Evolutionary conservation across 2,888 invertebrate genomes (phyloP), one percentile per base, ranked within the genome.

Genomic region (Phyto melanocephala): DNA sequence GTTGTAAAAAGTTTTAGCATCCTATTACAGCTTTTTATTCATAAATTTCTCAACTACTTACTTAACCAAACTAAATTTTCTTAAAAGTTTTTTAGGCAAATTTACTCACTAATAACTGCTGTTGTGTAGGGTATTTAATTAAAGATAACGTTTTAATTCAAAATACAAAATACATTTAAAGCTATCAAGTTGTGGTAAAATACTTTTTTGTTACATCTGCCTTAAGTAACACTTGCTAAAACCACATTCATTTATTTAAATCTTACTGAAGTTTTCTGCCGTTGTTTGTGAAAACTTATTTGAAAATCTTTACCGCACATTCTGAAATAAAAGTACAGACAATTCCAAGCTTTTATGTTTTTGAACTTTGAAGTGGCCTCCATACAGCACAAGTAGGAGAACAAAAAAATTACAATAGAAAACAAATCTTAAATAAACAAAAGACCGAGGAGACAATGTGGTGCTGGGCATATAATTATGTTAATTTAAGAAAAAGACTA

Each of bases 321-420:
- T 37, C 56, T 47, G 50, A 52, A 52, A 24, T 17, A 22, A 71
- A n/a, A 47, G 37, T 47, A 35, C n/a, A 56, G 45, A 56, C 37
- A 37, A 35, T 17, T 35, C 15, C 37, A 22, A 63, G 37, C 52
- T 45, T 63, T 56, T 56, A 28, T 35, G 35, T 63, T 62, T 77
- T 70, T 78, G 77, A 78, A 78, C 77, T 78, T 17, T 70, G 56
- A 63, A 78, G 77, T 78, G 70, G 70, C 42, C 28, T 56, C 35
- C 47, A 15, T 20, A 24, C 13, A 56, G 40, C 65, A 58, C 35
- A 42, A 70, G 33, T 65, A 13, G 65, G 17, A 24, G 42, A 42
- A n/a, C n/a, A n/a, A n/a, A 47, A 33, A 77, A 40, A 54, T 70
- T 70, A 65, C 71, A 78, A 71, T 63, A 78, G n/a, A 67, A 58